Percentiles rank a stretch among this genome's conserved stretches.
Conservation (phyloP, 1,140 invertebrate species). For the Akabosia matsudoensis region DNA sequence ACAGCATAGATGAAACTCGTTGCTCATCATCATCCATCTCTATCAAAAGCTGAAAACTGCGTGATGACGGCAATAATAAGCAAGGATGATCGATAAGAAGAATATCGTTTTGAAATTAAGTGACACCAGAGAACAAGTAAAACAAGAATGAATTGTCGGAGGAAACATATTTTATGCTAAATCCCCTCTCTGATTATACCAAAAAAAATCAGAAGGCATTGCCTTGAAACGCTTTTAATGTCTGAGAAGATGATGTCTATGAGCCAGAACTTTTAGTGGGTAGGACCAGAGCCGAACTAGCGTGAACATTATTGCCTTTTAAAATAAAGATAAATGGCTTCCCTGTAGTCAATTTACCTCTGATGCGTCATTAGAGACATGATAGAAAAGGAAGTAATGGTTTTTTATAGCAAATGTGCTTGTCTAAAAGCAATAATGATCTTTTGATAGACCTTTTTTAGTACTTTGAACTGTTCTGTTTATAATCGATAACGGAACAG, state of each 20-base stretch:
- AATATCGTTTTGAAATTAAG: background rate
- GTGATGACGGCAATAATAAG: conserved; percentile 13
- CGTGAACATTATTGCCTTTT: background rate
- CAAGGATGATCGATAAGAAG: background rate
- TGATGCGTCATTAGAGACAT: background rate
- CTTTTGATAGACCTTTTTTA: background rate
- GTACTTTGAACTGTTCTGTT: no score
- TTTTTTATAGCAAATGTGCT: background rate
- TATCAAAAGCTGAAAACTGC: conserved; percentile 5
- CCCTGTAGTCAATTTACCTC: background rate
- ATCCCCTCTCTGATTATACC: no score
- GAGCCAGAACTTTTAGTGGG: no score
- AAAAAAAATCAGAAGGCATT: no score
- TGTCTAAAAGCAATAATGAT: background rate
- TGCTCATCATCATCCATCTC: background rate
- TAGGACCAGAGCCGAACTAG: no score
- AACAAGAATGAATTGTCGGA: background rate
- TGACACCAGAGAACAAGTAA: background rate
- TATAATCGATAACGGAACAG: no score
- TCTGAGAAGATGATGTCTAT: no score
- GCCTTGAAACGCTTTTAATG: no score
- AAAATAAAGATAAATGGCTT: conserved; percentile 5
- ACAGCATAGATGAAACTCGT: background rate
- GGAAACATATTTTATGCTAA: no score
- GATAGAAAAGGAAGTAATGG: background rate